Evolutionary conservation across 64 coral and sea anemone genomes (phyloP).

Genomic region (Actinia tenebrosa): DNA sequence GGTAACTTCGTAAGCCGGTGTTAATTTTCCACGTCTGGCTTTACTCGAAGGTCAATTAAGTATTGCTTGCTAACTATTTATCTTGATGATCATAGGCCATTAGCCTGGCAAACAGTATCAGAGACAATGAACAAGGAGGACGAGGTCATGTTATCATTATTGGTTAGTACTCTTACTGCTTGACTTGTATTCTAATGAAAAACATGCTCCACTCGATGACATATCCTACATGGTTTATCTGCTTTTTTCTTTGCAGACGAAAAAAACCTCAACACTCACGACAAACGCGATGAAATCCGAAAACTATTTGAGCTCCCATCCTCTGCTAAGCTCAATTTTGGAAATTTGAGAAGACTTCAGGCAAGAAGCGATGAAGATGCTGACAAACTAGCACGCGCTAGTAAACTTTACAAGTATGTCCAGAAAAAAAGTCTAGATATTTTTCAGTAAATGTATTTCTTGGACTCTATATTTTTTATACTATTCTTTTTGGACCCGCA

Average conservation of each 20-base stretch:
- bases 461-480: no score
- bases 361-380: neutral
- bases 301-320: neutral
- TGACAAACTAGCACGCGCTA: neutral
- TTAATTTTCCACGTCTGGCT: neutral
- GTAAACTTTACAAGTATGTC: neutral
- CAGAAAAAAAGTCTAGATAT: no score
- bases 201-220: no score
- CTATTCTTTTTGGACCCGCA: no score
- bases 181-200: neutral
- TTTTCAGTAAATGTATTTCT: no score
- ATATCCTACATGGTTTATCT: neutral
- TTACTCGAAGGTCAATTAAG: neutral
- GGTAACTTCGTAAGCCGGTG: neutral
- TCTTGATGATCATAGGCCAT: neutral
- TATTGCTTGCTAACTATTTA: neutral
- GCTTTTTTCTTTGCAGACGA: neutral
- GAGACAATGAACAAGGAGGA: constrained; percentile 1
- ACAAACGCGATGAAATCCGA: neutral
- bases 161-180: neutral
- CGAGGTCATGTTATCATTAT: neutral
- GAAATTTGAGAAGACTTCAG: neutral
- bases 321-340: neutral
- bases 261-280: neutral
- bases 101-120: neutral